Evolutionary conservation across 1,140 invertebrate species (phyloP).

Genomic region (Ephestia elutella): DNA sequence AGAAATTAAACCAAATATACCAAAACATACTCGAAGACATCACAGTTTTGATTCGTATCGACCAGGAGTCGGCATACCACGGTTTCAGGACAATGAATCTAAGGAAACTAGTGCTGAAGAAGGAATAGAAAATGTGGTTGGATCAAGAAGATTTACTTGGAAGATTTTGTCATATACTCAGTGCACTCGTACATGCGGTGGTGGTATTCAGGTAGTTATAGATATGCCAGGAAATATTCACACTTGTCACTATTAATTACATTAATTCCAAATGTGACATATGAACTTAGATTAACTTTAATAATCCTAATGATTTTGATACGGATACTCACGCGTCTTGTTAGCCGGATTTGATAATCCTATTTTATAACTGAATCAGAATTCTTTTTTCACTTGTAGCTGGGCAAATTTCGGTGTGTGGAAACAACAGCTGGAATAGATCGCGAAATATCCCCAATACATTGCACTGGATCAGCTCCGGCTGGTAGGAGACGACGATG

Average conservation of each 20-base stretch:
- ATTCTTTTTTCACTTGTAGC: conserved; percentile 26
- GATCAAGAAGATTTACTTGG: conserved; percentile 83
- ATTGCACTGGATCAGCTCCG: conserved; percentile 48
- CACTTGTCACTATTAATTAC: too few species aligned
- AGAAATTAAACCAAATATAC: conserved; percentile 27
- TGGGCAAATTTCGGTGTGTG: conserved; percentile 58
- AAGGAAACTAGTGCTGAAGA: conserved; percentile 15
- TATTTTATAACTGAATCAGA: background rate
- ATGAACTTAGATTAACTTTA: too few species aligned
- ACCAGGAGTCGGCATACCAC: conserved; percentile 18
- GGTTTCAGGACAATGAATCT: conserved; percentile 27
- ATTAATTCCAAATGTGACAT: too few species aligned
- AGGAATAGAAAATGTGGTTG: conserved; percentile 43
- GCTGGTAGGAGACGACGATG: conserved; percentile 40
- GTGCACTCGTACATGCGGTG: conserved; percentile 87
- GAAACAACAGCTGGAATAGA: conserved; percentile 36
- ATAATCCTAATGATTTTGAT: too few species aligned
- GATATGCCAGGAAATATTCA: too few species aligned
- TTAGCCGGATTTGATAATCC: too few species aligned
- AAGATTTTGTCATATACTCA: conserved; percentile 84
- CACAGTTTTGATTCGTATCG: conserved; percentile 42
- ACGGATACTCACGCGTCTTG: too few species aligned
- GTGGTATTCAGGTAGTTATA: conserved; percentile 77
- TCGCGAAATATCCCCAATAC: conserved; percentile 48
- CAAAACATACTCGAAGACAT: conserved; percentile 56